phyloP scores from a whole-genome alignment of 2,888 invertebrate genomes.

The Ischnus inquisitorius region DNA sequence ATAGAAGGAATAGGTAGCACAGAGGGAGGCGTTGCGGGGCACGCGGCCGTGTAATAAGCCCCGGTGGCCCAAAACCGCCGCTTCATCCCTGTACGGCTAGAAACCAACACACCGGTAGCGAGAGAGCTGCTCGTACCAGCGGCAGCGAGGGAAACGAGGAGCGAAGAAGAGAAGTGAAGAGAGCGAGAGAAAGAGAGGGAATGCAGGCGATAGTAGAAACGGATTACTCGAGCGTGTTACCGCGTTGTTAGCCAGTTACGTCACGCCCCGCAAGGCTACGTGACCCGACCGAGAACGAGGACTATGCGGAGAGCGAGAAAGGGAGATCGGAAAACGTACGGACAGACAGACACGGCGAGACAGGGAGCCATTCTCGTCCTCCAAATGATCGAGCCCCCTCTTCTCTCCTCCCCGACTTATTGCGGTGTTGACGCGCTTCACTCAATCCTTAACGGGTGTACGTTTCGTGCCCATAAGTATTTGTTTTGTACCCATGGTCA shows the following conservation, averaged over 20 bases:
- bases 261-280: constrained; percentile 71
- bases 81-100: constrained; percentile 11
- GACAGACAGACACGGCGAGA: constrained; percentile 20
- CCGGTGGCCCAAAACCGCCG: constrained; percentile 33
- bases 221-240: constrained; percentile 72
- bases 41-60: constrained; percentile 68
- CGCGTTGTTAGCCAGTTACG: constrained; percentile 72
- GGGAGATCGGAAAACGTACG: constrained; percentile 17
- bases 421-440: constrained; percentile 1
- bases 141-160: constrained; percentile 6
- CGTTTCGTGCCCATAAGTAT: neutral
- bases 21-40: constrained; percentile 46
- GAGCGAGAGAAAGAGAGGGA: constrained; percentile 22
- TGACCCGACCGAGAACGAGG: constrained; percentile 62
- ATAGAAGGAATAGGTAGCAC: constrained; percentile 1
- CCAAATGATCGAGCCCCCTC: constrained; percentile 15
- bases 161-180: constrained; percentile 40
- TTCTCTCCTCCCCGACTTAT: constrained; percentile 40
- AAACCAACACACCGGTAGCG: constrained; percentile 5
- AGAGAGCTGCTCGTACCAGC: constrained; percentile 18
- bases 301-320: constrained; percentile 37
- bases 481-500: neutral
- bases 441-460: neutral
- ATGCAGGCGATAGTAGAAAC: constrained; percentile 69
- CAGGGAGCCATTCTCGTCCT: constrained; percentile 8